These are phyloP conservation scores for Anguilla japonica DNA, from an alignment of 2,113 vertebrate genomes.

Conservation along the genomic window DNA sequence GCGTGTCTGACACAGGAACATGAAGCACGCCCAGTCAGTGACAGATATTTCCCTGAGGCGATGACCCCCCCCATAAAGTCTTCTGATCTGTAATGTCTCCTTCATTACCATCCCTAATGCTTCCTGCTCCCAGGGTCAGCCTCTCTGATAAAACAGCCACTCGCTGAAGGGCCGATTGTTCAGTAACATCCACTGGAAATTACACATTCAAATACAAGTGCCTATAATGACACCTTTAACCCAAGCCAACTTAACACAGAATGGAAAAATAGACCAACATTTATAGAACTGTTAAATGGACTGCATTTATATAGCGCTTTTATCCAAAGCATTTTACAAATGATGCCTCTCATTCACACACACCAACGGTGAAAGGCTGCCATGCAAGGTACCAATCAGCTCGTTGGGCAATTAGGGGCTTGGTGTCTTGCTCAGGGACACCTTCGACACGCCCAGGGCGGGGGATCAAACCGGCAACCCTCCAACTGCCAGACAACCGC, in stretches of 20 bases:
- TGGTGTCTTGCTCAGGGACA: too few species aligned
- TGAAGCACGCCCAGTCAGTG: neutral
- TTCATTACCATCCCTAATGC: neutral
- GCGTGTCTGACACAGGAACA: neutral
- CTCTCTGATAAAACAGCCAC: neutral
- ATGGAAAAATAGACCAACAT: neutral
- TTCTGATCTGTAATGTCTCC: neutral
- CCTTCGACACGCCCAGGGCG: too few species aligned
- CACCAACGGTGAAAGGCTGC: too few species aligned
- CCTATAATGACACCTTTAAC: neutral
- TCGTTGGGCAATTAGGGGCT: too few species aligned
- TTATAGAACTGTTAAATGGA: neutral
- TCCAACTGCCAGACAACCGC: too few species aligned
- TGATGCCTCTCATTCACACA: too few species aligned
- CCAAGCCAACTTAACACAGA: neutral
- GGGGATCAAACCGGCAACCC: too few species aligned
- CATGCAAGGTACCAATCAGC: too few species aligned
- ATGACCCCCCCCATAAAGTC: neutral
- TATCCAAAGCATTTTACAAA: too few species aligned
- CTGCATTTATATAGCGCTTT: too few species aligned
- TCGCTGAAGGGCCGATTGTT: too few species aligned
- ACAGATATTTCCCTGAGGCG: neutral
- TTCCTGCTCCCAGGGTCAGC: too few species aligned
- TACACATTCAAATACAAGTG: neutral
- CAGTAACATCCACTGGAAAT: neutral